phyloP scores from a whole-genome alignment of 2,797 vertebrate genomes.

The Leptoclinus maculatus region DNA sequence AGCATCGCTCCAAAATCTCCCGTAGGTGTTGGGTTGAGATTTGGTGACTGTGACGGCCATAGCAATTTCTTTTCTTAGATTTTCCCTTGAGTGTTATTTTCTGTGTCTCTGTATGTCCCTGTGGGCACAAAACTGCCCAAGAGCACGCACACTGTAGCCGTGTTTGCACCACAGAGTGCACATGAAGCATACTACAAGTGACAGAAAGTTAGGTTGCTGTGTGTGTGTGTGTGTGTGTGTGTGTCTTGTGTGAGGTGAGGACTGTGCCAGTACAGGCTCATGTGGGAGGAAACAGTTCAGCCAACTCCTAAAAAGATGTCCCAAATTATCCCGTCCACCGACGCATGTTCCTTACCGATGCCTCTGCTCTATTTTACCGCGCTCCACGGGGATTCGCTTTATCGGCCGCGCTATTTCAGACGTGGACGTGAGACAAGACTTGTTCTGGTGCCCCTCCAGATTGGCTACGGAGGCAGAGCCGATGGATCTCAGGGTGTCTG shows the following conservation, averaged over 20 bases:
- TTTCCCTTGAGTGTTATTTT: not conserved
- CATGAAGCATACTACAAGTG: slow-evolving; percentile 42
- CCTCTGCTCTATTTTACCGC: slow-evolving; percentile 77
- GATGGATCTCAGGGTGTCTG: slow-evolving; percentile 26
- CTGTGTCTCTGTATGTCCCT: not conserved
- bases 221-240: not conserved
- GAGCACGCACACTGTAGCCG: slow-evolving; percentile 11
- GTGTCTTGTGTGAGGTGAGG: slow-evolving; percentile 33
- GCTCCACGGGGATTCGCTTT: slow-evolving; percentile 65
- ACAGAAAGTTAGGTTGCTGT: slow-evolving; percentile 50
- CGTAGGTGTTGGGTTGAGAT: not conserved
- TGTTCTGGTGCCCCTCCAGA: slow-evolving; percentile 59
- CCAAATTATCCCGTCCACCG: slow-evolving; percentile 74
- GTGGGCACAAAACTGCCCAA: not conserved
- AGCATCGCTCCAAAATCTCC: not conserved
- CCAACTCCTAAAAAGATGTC: slow-evolving; percentile 69
- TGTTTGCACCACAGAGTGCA: slow-evolving; percentile 2
- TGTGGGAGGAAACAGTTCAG: slow-evolving; percentile 72
- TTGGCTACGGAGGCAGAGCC: slow-evolving; percentile 53
- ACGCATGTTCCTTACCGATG: slow-evolving; percentile 66
- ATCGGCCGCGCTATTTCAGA: slow-evolving; percentile 64
- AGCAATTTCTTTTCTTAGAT: not conserved
- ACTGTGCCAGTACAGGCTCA: slow-evolving; percentile 49
- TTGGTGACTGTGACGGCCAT: not conserved
- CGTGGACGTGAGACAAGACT: slow-evolving; percentile 54